Base-by-base conservation (phyloP, 2,888 invertebrate genomes). In the Lordiphosa fenestrarum region DNA sequence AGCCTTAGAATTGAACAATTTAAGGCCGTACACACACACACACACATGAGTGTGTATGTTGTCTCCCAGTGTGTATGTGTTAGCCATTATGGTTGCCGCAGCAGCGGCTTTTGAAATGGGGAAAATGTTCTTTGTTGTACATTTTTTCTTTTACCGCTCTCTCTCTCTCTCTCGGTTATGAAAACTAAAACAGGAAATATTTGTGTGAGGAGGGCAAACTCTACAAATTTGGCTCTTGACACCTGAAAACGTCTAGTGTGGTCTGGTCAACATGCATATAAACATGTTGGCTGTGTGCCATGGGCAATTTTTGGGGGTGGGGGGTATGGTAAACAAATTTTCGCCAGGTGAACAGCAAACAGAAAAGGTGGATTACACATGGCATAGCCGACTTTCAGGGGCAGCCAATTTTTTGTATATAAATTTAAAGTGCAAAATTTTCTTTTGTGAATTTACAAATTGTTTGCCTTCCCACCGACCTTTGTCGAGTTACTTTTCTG, bases 191-290 rank as follows among this genome's bases (percentile, higher is more conserved):
- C 62, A 49, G 65, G 62, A 48, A 30, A 42, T 25, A 44, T 25
- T 15, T 37, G 44, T 37, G 44, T 12, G 25, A 4, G 38, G 15
- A 25, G 40, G 13, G 21, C 41, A 54, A 68, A 68, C 58, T 68
- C 57, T 63, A 63, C 50, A 65, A 69, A 68, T 69, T 68, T 68
- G 67, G 64, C 67, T 63, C 64, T 68, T 68, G 67, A 69, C 67
- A 68, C 68, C 68, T 68, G 69, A 58, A 63, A 47, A 30, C 30
- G 30, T 30, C 30, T 30, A 30, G 30, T 30, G 30, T 30, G 30
- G 9, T 30, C 30, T 30, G 30, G 30, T 30, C 30, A 30, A 30
- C 30, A 30, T 30, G 30, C 30, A 30, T 30, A 30, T 10, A 30
- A 30, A 30, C 9, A 30, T 30, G 9, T 30, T 30, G 30, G 30